Evolutionary conservation across 92 coral and sea anemone species (phyloP), one percentile per base, ranked within the genome.

Genomic region (Epizoanthus rinbou): DNA sequence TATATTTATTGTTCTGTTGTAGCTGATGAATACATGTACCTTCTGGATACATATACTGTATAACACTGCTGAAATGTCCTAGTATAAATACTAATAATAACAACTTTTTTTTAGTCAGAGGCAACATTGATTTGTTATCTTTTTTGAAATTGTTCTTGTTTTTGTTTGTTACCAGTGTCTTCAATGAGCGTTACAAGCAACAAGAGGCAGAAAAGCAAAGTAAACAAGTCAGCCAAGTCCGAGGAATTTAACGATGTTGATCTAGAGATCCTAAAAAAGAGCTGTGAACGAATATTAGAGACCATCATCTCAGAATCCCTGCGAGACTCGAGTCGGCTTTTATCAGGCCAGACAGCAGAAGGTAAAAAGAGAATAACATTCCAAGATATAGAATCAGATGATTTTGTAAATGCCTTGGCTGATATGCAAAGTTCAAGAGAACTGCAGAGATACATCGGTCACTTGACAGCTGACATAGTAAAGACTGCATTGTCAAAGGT

Each of bases 211-310:
- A 69, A 18, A 57, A 80, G 63, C 24, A n/a, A 21, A 85, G 21
- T 16, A 76, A 39, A 25, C 45, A 76, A 64, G 80, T 17, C 80
- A 57, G 45, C 37, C 28, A 41, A 45, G 41, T 89, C 94, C 4
- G 86, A 85, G 68, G 91, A 91, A 28, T 88, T 93, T 13, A 89
- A 91, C 58, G 80, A 81, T 3, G 88, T 93, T 80, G 90, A 81
- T 25, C 69, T 93, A 21, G 86, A 90, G 60, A 89, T 86, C 3
- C 52, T 93, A 43, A 86, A 85, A 69, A 67, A 84, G 9, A 91
- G 86, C 87, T 93, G 98, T 89, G 95, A 91, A 62, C 90, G 87
- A 74, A 89, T 93, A 87, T 92, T 91, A 25, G 91, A 86, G 18
- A 89, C 80, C 39, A 86, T 93, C 18, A 93, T 93, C 16, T 85